A percentile compares a stretch with the other conserved stretches of the same genome.
These are phyloP conservation scores for Procambarus virginalis DNA, from an alignment of 1,140 invertebrate genomes.

Conservation along the genomic window DNA sequence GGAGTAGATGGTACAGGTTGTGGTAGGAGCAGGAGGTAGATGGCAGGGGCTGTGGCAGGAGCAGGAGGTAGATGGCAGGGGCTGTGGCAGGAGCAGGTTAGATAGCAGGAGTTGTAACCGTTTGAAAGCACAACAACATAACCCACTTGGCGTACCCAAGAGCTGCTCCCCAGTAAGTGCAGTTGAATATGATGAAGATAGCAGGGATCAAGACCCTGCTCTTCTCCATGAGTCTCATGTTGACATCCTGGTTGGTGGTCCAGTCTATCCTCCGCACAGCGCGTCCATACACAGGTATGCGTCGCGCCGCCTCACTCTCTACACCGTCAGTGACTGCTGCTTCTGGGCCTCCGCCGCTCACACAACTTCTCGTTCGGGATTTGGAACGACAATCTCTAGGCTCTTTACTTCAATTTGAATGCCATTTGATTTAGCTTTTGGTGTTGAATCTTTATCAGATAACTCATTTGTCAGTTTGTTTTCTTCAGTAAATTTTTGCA, in stretches of 20 bases:
- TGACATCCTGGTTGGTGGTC: conserved; percentile 27
- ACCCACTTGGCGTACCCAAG: conserved; percentile 8
- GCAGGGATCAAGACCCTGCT: conserved; percentile 35
- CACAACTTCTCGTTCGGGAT: neutral
- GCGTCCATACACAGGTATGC: conserved; percentile 7
- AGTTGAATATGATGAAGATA: conserved; percentile 49
- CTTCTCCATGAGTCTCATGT: conserved; percentile 30
- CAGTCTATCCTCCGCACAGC: conserved; percentile 12
- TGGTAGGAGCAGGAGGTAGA: too few species aligned
- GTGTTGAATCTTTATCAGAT: neutral
- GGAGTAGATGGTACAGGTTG: too few species aligned
- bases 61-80: too few species aligned
- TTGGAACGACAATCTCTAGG: neutral
- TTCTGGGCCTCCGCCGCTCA: neutral
- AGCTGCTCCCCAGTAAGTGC: conserved; percentile 37
- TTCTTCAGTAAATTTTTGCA: neutral
- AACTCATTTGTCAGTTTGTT: neutral
- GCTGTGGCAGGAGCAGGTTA: too few species aligned
- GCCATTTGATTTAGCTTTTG: neutral
- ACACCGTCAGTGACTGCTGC: neutral
- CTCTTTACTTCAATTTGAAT: neutral
- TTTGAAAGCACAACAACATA: too few species aligned
- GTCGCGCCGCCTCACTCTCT: neutral
- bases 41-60: too few species aligned
- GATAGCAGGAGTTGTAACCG: too few species aligned